A percentile compares a stretch with the other conserved stretches of the same genome.
Evolutionary conservation across 2,888 invertebrate species (phyloP).

Genomic region (Acronicta alni): DNA sequence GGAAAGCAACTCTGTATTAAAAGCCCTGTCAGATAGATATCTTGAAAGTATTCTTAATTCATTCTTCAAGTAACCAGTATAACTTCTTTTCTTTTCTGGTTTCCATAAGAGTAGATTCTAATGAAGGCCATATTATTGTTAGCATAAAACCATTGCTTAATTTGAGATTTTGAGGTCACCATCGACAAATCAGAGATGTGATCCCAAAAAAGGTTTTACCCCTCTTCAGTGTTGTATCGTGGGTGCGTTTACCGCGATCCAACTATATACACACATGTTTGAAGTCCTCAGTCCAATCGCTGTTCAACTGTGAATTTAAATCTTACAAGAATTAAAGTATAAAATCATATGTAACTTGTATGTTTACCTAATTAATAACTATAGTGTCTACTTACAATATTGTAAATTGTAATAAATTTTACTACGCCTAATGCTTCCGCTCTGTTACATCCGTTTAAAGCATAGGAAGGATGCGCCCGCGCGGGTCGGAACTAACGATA

Average conservation of each 20-base stretch:
- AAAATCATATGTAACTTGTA: neutral
- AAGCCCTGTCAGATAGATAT: conserved; percentile 18
- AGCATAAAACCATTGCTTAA: neutral
- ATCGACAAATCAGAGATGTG: too few relatives aligned
- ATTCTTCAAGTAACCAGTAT: conserved; percentile 15
- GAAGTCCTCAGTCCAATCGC: too few relatives aligned
- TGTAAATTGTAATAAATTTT: conserved; percentile 35
- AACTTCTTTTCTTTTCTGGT: neutral
- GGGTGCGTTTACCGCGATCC: neutral
- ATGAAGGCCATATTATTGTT: neutral
- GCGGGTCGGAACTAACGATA: conserved; percentile 38
- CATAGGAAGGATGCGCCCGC: conserved; percentile 49
- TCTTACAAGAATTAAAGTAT: too few relatives aligned
- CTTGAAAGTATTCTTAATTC: conserved; percentile 16
- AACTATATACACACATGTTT: too few relatives aligned
- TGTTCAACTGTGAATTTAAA: too few relatives aligned
- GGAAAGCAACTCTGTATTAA: conserved; percentile 9
- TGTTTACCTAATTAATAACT: conserved; percentile 3
- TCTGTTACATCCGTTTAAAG: conserved; percentile 29
- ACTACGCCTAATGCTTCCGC: conserved; percentile 38
- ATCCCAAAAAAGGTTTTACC: too few relatives aligned
- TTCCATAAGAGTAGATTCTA: too few relatives aligned
- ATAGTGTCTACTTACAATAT: conserved; percentile 12
- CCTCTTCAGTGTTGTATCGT: neutral
- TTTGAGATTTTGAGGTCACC: neutral